Evolutionary conservation across 2,888 invertebrate species (phyloP), one percentile per base, ranked within the genome.

Genomic region (Diaperis boleti): DNA sequence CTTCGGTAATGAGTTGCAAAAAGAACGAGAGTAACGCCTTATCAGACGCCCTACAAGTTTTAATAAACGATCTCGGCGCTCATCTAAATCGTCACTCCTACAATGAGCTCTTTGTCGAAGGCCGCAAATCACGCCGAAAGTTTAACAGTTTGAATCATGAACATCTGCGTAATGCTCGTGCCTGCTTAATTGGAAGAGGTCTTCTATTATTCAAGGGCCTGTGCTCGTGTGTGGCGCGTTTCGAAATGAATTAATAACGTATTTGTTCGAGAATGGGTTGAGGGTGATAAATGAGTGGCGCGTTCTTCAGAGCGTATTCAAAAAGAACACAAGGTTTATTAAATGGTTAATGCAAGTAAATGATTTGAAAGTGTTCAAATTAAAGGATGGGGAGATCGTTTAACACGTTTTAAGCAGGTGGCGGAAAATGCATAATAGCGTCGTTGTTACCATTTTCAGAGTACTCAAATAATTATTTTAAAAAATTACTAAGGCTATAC

Each of bases 1-100:
- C 52, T 56, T 47, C 60, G 67, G 64, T 70, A 70, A 72, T 70
- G 69, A 68, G 63, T 59, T 42, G 56, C 64, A 55, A 69, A 70
- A 69, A 67, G 65, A 56, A 61, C 64, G 22, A 45, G 11, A 68
- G 59, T 37, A 42, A 42, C 18, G 8, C 47, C 37, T 50, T 50
- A 37, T 50, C 35, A 31, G 37, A 20, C 50, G 31, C 33, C 49
- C 29, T 33, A 8, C 18, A 31, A 15, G 8, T 50, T 50, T 50
- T 42, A 14, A 42, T 14, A 29, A 45, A 17, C 15, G 14, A 42
- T 17, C 3, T n/a, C 15, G 10, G 18, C 20, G 13, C 22, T 50
- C 33, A 50, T 50, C 17, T 6, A 10, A 45, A 15, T 29, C 26
- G 22, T 20, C 22, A 15, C 17, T 49, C n/a, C n/a, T 33, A 33